Conservation (phyloP, 2,797 vertebrate genomes). For the Hapalemur alaotrensis region DNA sequence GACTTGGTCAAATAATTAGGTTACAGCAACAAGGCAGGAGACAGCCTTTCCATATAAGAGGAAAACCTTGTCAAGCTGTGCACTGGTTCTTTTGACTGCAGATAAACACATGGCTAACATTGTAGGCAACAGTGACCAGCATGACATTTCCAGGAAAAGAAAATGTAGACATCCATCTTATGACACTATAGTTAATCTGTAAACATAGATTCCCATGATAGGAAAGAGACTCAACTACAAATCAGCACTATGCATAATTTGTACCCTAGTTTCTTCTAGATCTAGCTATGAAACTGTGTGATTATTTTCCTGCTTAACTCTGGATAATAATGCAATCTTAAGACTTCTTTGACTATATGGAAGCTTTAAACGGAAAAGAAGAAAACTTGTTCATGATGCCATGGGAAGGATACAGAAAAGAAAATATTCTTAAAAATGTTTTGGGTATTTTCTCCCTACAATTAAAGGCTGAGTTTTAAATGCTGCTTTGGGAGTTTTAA, state of each 20-base stretch:
- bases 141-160: background rate
- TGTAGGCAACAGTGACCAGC: background rate
- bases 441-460: background rate
- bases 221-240: background rate
- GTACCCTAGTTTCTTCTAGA: slow-evolving; percentile 1
- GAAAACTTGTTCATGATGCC: background rate
- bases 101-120: background rate
- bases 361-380: slow-evolving; percentile 27
- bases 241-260: slow-evolving; percentile 1
- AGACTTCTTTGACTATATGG: background rate
- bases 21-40: background rate
- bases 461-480: slow-evolving; percentile 33
- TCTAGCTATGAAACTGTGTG: background rate
- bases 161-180: background rate
- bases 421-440: slow-evolving; percentile 29
- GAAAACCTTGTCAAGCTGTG: background rate
- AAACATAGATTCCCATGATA: background rate
- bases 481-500: background rate
- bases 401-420: background rate
- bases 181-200: background rate
- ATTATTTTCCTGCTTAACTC: slow-evolving; percentile 35
- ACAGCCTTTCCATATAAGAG: background rate
- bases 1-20: background rate
- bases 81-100: background rate
- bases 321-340: background rate